phyloP scores from a whole-genome alignment of 1,140 invertebrate species.

The Drosophila ambigua region DNA sequence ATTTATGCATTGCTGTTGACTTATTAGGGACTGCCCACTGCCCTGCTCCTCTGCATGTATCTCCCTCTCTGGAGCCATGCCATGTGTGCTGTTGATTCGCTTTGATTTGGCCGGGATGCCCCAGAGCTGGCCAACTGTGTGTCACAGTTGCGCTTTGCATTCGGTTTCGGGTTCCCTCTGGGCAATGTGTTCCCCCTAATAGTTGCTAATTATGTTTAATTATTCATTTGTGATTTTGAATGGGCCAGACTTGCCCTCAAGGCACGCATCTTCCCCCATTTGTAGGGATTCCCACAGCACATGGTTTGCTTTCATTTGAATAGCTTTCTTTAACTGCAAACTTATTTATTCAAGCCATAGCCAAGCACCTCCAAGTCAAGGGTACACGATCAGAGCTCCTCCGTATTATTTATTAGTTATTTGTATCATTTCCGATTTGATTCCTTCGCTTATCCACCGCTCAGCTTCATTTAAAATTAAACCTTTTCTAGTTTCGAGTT shows the following conservation, averaged over 20 bases:
- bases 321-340: too few species aligned
- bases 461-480: too few species aligned
- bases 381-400: too few species aligned
- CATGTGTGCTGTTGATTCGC: constrained; percentile 61
- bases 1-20: constrained; percentile 78
- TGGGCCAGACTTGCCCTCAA: too few species aligned
- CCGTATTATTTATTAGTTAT: too few species aligned
- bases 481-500: too few species aligned
- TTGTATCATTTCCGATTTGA: neutral
- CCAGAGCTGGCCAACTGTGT: constrained; percentile 50
- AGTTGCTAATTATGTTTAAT: constrained; percentile 77
- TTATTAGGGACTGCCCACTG: constrained; percentile 60
- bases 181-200: constrained; percentile 51
- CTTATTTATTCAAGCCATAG: too few species aligned
- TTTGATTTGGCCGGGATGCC: constrained; percentile 43
- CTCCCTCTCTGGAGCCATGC: neutral
- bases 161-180: constrained; percentile 15
- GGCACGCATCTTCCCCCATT: too few species aligned
- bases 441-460: neutral
- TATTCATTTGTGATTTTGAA: constrained; percentile 41
- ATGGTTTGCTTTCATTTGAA: too few species aligned
- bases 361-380: too few species aligned
- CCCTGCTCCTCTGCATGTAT: neutral
- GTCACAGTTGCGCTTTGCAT: constrained; percentile 41
- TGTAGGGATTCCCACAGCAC: too few species aligned